Percentiles rank a stretch among this genome's conserved stretches.
These are phyloP conservation scores for Maconellicoccus hirsutus DNA, from an alignment of 1,140 invertebrate species.

Conservation along the genomic window DNA sequence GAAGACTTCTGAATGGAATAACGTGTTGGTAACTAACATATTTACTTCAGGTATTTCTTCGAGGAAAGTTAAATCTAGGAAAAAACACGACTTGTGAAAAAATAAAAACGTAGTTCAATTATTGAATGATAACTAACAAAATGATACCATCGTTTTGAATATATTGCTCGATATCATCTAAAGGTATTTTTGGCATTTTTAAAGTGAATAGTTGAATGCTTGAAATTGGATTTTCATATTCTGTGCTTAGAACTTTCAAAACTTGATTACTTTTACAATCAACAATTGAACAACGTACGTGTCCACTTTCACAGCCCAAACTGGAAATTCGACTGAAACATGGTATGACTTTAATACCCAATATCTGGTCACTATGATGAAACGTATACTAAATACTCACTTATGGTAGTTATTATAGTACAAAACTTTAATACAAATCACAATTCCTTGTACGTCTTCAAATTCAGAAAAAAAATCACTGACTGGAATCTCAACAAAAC, in stretches of 20 bases:
- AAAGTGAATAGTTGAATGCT: not conserved
- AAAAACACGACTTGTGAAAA: not conserved
- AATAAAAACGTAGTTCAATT: not conserved
- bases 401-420: not conserved
- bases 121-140: not conserved
- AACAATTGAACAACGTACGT: not conserved
- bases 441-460: not conserved
- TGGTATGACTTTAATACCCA: not conserved
- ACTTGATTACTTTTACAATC: not conserved
- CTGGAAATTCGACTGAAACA: not conserved
- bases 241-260: not conserved
- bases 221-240: conserved; percentile 4
- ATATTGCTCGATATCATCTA: not conserved
- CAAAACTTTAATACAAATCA: not conserved
- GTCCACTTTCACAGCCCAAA: not conserved
- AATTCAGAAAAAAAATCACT: not conserved
- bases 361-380: not conserved
- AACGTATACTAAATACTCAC: not conserved
- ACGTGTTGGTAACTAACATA: not conserved
- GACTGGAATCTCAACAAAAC: not conserved
- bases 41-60: not conserved
- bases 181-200: not conserved
- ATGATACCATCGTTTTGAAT: not conserved
- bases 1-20: conserved; percentile 13
- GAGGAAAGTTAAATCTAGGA: not conserved